Evolutionary conservation across 2,113 vertebrate genomes (phyloP).

Genomic region (Hystrix brachyura): DNA sequence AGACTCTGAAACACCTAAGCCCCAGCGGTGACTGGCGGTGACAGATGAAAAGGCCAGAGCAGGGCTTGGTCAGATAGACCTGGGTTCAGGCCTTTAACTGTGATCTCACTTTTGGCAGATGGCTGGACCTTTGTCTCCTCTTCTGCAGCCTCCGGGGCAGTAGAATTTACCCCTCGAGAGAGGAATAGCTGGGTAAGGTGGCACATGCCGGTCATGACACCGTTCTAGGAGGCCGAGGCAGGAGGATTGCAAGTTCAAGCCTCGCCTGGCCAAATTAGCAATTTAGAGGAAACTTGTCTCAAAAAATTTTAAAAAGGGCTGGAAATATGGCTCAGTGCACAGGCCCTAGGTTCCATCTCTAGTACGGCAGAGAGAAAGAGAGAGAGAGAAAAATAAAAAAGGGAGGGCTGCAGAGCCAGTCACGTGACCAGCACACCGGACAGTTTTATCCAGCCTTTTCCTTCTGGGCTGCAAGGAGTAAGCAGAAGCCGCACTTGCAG

Average conservation of each 20-base stretch:
- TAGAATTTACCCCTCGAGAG: background rate
- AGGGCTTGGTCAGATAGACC: background rate
- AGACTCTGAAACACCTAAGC: rapidly evolving
- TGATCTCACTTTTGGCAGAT: background rate
- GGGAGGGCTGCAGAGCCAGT: background rate
- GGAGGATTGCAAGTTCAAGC: background rate
- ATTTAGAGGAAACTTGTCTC: background rate
- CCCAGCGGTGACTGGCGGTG: background rate
- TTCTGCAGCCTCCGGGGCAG: background rate
- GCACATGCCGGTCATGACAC: background rate
- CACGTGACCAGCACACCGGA: rapidly evolving
- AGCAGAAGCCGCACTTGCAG: background rate
- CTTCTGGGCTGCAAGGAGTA: background rate
- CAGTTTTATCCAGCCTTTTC: no score
- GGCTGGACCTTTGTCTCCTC: background rate
- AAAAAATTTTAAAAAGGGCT: background rate
- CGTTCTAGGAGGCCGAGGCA: background rate
- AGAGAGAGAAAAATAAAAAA: no score
- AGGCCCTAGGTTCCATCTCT: background rate
- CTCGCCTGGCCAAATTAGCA: background rate
- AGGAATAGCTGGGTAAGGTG: background rate
- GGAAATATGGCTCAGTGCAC: background rate
- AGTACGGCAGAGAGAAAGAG: background rate
- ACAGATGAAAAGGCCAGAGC: background rate
- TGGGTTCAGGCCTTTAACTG: background rate